A percentile compares a stretch with the other conserved stretches of the same genome.
These are phyloP conservation scores for Ectemnius continuus DNA, from an alignment of 2,888 invertebrate genomes.

Conservation along the genomic window DNA sequence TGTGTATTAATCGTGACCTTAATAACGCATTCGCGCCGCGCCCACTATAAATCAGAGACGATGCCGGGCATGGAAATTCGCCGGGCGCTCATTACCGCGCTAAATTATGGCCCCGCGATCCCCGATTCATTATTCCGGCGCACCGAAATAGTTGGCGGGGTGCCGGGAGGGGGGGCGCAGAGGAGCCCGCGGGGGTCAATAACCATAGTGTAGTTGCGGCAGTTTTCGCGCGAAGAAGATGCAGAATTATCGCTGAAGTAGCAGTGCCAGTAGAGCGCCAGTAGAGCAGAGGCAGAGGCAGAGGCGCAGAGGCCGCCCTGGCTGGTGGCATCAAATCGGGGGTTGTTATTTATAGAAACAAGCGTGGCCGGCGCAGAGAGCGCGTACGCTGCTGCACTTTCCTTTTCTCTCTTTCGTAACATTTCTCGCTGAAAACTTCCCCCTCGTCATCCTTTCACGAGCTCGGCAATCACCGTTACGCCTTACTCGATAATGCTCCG, in stretches of 20 bases:
- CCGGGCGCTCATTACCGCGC: conserved; percentile 35
- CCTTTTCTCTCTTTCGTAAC: conserved; percentile 52
- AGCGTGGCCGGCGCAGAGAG: conserved; percentile 68
- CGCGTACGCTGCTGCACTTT: conserved; percentile 33
- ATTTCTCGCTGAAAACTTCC: conserved; percentile 62
- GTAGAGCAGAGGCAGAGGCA: conserved; percentile 1
- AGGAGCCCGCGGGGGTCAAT: conserved; percentile 64
- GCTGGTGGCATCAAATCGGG: conserved; percentile 74
- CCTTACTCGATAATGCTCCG: conserved; percentile 40
- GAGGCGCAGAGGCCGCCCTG: conserved; percentile 26
- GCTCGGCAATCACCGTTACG: conserved; percentile 58
- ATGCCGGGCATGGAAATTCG: conserved; percentile 8
- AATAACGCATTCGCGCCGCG: conserved; percentile 4
- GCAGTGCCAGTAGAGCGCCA: too few species aligned
- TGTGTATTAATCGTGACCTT: neutral
- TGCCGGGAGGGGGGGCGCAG: conserved; percentile 7
- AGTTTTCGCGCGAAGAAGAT: conserved; percentile 64
- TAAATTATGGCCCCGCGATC: conserved; percentile 48
- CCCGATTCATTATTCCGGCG: conserved; percentile 45
- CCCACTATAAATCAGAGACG: conserved; percentile 13
- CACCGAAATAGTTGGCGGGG: conserved; percentile 63
- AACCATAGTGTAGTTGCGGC: conserved; percentile 67
- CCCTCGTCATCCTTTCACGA: conserved; percentile 56
- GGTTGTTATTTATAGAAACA: conserved; percentile 73
- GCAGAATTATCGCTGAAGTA: conserved; percentile 59